Evolutionary conservation across 2,797 vertebrate species (phyloP).

Genomic region (Scomberomorus guttatus): DNA sequence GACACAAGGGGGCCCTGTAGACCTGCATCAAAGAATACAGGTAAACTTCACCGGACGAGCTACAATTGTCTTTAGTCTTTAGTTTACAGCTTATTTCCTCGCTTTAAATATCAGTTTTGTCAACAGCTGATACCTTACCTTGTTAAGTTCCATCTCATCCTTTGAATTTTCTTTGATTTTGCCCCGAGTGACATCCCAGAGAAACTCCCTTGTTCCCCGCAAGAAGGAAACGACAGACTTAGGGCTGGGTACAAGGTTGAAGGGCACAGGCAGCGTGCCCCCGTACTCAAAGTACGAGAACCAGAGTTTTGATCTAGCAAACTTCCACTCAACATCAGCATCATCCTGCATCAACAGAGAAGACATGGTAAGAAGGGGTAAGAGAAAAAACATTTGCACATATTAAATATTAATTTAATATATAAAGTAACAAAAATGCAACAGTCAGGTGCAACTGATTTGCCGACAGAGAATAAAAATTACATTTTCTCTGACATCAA

Average conservation of each 20-base stretch:
- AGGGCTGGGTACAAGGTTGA: constrained; percentile 95
- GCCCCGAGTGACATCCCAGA: constrained; percentile 39
- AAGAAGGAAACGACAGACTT: constrained; percentile 85
- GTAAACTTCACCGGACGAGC: neutral
- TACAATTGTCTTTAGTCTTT: neutral
- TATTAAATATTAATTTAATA: no score
- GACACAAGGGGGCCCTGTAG: constrained; percentile 45
- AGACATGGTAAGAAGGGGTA: neutral
- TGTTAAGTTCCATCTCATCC: constrained; percentile 74
- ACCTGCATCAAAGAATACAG: neutral
- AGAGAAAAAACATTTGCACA: constrained; percentile 5
- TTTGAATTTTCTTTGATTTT: constrained; percentile 55
- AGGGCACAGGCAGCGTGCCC: constrained; percentile 93
- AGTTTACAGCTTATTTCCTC: neutral
- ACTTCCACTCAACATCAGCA: constrained; percentile 98
- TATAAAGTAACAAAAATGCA: no score
- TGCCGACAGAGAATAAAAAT: no score
- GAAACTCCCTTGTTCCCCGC: constrained; percentile 57
- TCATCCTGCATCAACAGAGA: constrained; percentile 87
- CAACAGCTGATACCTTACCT: constrained; percentile 60
- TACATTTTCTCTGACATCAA: neutral
- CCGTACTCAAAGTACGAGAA: constrained; percentile 95
- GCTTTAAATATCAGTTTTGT: neutral
- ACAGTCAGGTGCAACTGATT: no score
- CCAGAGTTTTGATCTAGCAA: constrained; percentile 97